phyloP scores from a whole-genome alignment of 2,888 invertebrate genomes.

The Tetranychus truncatus region DNA sequence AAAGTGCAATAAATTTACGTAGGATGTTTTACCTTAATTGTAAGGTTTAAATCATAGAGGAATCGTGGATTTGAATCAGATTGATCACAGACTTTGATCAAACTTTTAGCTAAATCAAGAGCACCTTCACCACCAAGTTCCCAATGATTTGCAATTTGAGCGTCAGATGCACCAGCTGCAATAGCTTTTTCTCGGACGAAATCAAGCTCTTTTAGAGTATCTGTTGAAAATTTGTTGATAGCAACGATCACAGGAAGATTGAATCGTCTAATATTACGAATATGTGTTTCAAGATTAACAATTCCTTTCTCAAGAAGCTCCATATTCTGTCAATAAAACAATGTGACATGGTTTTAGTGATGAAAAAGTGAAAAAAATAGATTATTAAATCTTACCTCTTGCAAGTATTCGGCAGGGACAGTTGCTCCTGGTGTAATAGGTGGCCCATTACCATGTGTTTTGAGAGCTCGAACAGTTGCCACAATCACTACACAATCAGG shows the following conservation, averaged over 20 bases:
- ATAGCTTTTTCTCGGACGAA: slow-evolving; percentile 52
- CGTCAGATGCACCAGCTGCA: slow-evolving; percentile 64
- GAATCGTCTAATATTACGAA: slow-evolving; percentile 60
- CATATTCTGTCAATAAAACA: slow-evolving; percentile 44
- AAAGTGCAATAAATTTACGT: too few relatives aligned
- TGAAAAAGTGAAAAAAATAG: neutral
- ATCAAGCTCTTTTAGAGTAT: slow-evolving; percentile 62
- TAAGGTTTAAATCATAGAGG: slow-evolving; percentile 33
- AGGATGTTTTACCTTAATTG: slow-evolving; percentile 14
- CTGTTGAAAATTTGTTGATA: slow-evolving; percentile 68
- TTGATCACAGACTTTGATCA: slow-evolving; percentile 53
- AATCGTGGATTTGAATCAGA: slow-evolving; percentile 37
- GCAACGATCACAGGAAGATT: slow-evolving; percentile 87
- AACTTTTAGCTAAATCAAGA: slow-evolving; percentile 60
- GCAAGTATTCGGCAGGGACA: slow-evolving; percentile 58
- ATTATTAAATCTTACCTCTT: slow-evolving; percentile 33
- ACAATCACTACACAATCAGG: slow-evolving; percentile 85
- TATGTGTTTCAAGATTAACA: slow-evolving; percentile 77
- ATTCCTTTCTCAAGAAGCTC: slow-evolving; percentile 65
- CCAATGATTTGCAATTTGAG: slow-evolving; percentile 77
- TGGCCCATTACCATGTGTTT: slow-evolving; percentile 98
- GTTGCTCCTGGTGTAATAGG: slow-evolving; percentile 65
- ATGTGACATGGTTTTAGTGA: neutral
- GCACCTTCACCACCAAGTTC: slow-evolving; percentile 71
- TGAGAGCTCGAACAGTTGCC: slow-evolving; percentile 76